Conservation (phyloP, 2,888 invertebrate species). For the Boloria euphrosyne region DNA sequence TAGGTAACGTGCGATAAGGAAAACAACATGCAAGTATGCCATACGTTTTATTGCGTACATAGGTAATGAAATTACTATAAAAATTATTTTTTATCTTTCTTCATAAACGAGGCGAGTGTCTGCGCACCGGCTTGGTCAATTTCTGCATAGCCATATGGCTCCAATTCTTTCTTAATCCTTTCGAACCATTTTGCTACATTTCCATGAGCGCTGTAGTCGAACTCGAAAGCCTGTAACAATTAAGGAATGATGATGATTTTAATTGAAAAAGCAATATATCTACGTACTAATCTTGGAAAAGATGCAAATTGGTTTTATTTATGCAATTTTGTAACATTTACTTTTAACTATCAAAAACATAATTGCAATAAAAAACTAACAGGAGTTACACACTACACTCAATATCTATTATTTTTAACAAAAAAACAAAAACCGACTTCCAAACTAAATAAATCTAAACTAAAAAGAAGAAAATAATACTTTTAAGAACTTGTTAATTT, state of each 20-base stretch:
- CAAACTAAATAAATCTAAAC: too few species aligned
- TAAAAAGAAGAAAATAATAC: too few species aligned
- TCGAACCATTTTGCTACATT: conserved; percentile 85
- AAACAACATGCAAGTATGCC: conserved; percentile 46
- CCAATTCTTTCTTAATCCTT: conserved; percentile 84
- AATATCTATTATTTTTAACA: too few species aligned
- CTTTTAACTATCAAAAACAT: background rate
- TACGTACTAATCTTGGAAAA: too few species aligned
- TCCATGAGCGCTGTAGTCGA: conserved; percentile 80
- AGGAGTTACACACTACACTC: conserved; percentile 3
- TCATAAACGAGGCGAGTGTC: conserved; percentile 78
- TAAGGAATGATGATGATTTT: too few species aligned
- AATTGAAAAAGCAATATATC: too few species aligned
- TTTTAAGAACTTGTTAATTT: too few species aligned
- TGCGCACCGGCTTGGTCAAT: conserved; percentile 83
- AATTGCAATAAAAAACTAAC: conserved; percentile 8
- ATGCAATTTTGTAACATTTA: background rate
- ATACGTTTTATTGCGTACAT: conserved; percentile 45
- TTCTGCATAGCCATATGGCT: conserved; percentile 86
- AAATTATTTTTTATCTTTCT: conserved; percentile 56
- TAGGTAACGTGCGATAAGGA: conserved; percentile 43
- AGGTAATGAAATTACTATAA: conserved; percentile 25
- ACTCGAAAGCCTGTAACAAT: conserved; percentile 74
- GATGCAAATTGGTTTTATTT: too few species aligned
- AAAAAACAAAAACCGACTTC: too few species aligned